Percentiles rank a stretch among this genome's conserved stretches.
Evolutionary conservation across 2,797 vertebrate species (phyloP).

Genomic region (Melanotaenia maccullochi): DNA sequence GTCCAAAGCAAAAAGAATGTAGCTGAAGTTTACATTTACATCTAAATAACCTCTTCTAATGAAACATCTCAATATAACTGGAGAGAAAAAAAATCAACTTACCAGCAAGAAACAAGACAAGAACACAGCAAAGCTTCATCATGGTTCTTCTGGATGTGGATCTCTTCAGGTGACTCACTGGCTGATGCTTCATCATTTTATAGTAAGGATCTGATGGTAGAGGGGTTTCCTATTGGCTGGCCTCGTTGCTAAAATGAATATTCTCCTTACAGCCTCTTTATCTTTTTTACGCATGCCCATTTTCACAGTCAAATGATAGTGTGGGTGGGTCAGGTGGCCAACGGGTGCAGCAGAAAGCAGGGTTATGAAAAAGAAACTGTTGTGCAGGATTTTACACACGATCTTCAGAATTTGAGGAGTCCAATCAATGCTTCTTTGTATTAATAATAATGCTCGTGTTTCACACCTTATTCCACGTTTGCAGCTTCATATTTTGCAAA

Average conservation of each 20-base stretch:
- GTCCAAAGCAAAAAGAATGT: too few relatives aligned
- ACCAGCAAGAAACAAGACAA: conserved; percentile 29
- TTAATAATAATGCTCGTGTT: background rate
- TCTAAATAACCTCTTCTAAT: background rate
- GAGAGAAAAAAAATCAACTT: background rate
- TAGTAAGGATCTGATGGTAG: background rate
- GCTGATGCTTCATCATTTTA: background rate
- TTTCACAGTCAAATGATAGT: background rate
- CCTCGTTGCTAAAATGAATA: background rate
- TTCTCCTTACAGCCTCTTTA: background rate
- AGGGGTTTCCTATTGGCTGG: background rate
- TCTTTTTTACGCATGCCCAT: background rate
- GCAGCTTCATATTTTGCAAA: background rate
- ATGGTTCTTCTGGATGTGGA: background rate
- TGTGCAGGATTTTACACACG: background rate
- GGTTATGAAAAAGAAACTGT: background rate
- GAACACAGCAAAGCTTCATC: conserved; percentile 7
- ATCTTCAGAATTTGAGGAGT: background rate
- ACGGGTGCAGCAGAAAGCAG: background rate
- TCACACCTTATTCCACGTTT: background rate
- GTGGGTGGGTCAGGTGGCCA: background rate
- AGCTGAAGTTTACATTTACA: background rate
- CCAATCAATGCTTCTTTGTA: background rate
- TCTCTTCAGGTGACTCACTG: background rate
- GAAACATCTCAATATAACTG: fast-evolving